Percentiles rank a stretch among this genome's conserved stretches.
phyloP scores from a whole-genome alignment of 1,140 invertebrate species.

The Ips nitidus region DNA sequence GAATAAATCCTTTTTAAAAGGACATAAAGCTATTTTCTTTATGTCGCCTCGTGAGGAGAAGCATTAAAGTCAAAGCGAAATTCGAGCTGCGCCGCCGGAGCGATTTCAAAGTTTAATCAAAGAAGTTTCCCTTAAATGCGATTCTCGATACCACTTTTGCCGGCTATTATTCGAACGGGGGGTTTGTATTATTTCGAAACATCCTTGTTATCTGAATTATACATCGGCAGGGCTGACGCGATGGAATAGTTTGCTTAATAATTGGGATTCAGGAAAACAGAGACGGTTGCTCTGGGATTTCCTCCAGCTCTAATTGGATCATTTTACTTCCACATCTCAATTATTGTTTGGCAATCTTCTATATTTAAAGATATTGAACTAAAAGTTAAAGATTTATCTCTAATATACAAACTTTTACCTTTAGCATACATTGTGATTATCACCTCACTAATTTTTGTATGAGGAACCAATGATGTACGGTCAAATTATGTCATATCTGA shows the following conservation, averaged over 20 bases:
- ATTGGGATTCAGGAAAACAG: too few species aligned
- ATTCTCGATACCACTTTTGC: conserved; percentile 4
- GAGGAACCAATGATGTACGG: too few species aligned
- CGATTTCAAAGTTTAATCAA: conserved; percentile 6
- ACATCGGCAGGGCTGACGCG: not conserved
- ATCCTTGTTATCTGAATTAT: conserved; percentile 5
- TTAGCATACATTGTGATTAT: too few species aligned
- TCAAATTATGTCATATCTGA: too few species aligned
- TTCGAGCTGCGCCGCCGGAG: not conserved
- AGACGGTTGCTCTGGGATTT: too few species aligned
- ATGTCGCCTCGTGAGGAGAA: not conserved
- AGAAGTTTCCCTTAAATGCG: conserved; percentile 6
- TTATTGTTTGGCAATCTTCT: too few species aligned
- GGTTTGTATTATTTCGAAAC: conserved; percentile 3
- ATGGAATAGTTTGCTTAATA: not conserved
- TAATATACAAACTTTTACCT: too few species aligned
- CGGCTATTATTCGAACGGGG: conserved; percentile 1
- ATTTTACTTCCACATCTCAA: too few species aligned
- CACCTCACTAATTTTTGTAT: too few species aligned
- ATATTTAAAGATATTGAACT: too few species aligned
- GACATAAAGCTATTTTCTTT: conserved; percentile 6
- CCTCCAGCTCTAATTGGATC: too few species aligned
- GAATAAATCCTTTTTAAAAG: conserved; percentile 1
- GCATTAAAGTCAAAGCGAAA: conserved; percentile 3
- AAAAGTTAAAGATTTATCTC: too few species aligned